phyloP scores from a whole-genome alignment of 1,140 invertebrate genomes.

The Nasonia longicornis region DNA sequence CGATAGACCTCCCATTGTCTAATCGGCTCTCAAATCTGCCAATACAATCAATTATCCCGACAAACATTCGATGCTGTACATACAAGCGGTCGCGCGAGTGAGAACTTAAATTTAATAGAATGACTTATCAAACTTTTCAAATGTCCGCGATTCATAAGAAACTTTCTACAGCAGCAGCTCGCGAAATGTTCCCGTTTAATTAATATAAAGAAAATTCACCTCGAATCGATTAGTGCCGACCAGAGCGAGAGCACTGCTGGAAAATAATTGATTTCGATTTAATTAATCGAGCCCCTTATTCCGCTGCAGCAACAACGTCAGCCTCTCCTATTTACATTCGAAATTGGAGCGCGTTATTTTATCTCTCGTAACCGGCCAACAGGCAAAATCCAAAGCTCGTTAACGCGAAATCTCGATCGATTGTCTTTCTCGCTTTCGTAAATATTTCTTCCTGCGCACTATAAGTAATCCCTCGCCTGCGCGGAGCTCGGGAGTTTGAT shows the following conservation, averaged over 20 bases:
- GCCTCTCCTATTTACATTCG: constrained; percentile 7
- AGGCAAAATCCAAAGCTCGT: background rate
- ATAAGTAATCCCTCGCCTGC: background rate
- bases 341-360: background rate
- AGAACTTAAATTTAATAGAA: constrained; percentile 31
- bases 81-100: background rate
- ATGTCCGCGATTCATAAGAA: constrained; percentile 14
- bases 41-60: constrained; percentile 26
- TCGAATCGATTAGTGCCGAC: constrained; percentile 23
- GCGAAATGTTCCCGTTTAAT: constrained; percentile 26
- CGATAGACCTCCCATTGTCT: background rate
- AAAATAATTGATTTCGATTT: constrained; percentile 38
- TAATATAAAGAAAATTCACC: constrained; percentile 32
- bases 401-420: background rate
- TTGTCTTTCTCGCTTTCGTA: background rate
- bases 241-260: no score
- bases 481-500: background rate
- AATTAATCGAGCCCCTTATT: background rate
- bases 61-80: constrained; percentile 10
- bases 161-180: background rate
- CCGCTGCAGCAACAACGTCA: no score
- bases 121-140: constrained; percentile 38
- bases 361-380: background rate
- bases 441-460: background rate
- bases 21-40: constrained; percentile 21